phyloP scores from a whole-genome alignment of 2,113 vertebrate species.

The Bambusicola thoracicus region DNA sequence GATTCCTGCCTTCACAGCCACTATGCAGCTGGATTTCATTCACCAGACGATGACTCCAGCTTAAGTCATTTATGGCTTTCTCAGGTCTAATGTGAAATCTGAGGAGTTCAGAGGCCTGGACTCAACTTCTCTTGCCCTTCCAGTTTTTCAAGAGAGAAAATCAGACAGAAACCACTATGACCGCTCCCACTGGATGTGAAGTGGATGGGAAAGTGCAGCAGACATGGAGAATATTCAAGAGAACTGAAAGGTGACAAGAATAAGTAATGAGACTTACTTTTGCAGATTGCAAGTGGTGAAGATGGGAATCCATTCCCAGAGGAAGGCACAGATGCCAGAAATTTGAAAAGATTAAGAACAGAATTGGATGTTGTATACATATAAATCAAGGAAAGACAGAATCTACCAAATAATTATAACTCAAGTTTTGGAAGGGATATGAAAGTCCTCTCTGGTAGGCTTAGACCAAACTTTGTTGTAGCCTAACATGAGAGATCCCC shows the following conservation, averaged over 20 bases:
- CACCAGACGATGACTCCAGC: rapidly evolving
- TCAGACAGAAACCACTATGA: background rate
- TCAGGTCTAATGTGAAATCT: background rate
- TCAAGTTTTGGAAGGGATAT: background rate
- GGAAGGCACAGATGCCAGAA: background rate
- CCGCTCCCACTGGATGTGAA: background rate
- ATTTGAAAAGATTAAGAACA: background rate
- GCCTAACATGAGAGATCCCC: background rate
- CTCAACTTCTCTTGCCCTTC: background rate
- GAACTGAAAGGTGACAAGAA: background rate
- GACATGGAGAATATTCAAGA: background rate
- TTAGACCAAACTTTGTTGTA: background rate
- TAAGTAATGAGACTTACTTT: background rate
- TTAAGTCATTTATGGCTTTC: background rate
- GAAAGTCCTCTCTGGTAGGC: background rate
- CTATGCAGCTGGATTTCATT: background rate
- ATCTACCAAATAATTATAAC: background rate
- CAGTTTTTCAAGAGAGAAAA: background rate
- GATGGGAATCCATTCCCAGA: background rate
- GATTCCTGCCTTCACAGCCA: background rate
- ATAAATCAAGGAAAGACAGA: background rate
- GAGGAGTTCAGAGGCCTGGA: background rate
- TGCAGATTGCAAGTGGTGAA: background rate
- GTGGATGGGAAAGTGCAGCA: background rate
- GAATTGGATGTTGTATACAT: background rate